These are phyloP conservation scores for Drosophila maculinotata DNA, from an alignment of 2,888 invertebrate species.

Conservation along the genomic window DNA sequence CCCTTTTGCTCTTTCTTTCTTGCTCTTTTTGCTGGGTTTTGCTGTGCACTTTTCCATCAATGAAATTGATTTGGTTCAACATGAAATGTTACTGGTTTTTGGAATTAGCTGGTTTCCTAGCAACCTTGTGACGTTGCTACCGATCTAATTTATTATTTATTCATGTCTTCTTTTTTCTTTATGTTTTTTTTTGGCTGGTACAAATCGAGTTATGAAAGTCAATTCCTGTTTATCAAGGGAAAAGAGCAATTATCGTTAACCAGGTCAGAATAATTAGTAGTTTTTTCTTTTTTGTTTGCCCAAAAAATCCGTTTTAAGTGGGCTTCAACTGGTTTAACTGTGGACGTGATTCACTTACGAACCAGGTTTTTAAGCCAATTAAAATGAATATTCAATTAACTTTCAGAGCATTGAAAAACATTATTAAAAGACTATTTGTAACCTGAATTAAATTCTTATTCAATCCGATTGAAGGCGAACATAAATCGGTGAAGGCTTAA, in stretches of 20 bases:
- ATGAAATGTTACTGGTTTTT: slow-evolving; percentile 29
- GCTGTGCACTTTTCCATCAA: slow-evolving; percentile 39
- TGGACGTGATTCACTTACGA: too few species aligned
- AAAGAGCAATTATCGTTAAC: neutral
- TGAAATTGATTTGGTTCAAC: slow-evolving; percentile 69
- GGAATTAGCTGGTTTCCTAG: slow-evolving; percentile 55
- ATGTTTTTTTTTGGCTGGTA: slow-evolving; percentile 8
- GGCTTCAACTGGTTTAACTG: neutral
- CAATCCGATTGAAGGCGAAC: neutral
- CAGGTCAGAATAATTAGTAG: slow-evolving; percentile 5
- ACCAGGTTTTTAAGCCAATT: neutral
- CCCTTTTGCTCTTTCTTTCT: neutral
- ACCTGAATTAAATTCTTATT: slow-evolving; percentile 2
- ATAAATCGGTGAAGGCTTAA: too few species aligned
- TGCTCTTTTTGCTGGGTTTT: slow-evolving; percentile 6
- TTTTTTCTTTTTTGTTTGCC: neutral
- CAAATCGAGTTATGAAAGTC: slow-evolving; percentile 61
- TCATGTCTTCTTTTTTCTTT: neutral
- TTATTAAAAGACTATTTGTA: too few species aligned
- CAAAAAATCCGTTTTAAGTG: neutral
- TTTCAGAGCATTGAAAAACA: neutral
- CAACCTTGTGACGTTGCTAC: neutral
- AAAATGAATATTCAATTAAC: neutral
- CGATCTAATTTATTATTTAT: slow-evolving; percentile 1
- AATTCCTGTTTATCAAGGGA: slow-evolving; percentile 51